Evolutionary conservation across 2,797 vertebrate species (phyloP).

Genomic region (Sebastes hubbsi): DNA sequence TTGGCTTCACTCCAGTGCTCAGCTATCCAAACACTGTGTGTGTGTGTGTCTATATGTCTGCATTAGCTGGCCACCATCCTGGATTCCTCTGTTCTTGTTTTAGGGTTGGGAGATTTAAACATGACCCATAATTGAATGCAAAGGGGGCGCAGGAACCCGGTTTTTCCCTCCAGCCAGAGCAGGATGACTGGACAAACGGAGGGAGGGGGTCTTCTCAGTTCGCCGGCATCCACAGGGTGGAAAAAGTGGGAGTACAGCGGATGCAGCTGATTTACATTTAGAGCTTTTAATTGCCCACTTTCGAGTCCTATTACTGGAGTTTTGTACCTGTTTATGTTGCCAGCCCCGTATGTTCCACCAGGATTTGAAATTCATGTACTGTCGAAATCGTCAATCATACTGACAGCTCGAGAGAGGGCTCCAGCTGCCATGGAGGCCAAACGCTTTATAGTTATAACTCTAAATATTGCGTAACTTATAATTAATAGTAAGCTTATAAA

Average conservation of each 20-base stretch:
- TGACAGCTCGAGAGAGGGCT: conserved; percentile 59
- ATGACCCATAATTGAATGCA: conserved; percentile 67
- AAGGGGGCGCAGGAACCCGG: conserved; percentile 25
- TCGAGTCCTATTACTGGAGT: conserved; percentile 68
- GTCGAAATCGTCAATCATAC: conserved; percentile 79
- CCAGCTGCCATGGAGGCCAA: conserved; percentile 60
- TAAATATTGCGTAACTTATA: conserved; percentile 65
- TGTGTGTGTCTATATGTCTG: conserved; percentile 37
- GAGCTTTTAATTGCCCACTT: conserved; percentile 79
- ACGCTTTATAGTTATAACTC: conserved; percentile 32
- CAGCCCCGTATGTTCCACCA: conserved; percentile 51
- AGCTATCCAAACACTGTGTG: conserved; percentile 47
- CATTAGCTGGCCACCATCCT: conserved; percentile 40
- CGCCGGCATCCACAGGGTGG: conserved; percentile 36
- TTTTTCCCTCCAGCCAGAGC: conserved; percentile 39
- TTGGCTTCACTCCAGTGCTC: conserved; percentile 62
- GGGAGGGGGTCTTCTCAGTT: conserved; percentile 37
- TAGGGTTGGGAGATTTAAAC: conserved; percentile 61
- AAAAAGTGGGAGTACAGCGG: conserved; percentile 45
- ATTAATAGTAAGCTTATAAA: conserved; percentile 46
- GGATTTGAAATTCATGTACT: conserved; percentile 79
- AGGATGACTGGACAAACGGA: conserved; percentile 36
- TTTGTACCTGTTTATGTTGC: conserved; percentile 74
- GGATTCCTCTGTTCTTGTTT: conserved; percentile 58
- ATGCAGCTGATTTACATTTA: conserved; percentile 75